Base-by-base conservation (phyloP, 2,888 invertebrate genomes). In the Idaea aversata region DNA sequence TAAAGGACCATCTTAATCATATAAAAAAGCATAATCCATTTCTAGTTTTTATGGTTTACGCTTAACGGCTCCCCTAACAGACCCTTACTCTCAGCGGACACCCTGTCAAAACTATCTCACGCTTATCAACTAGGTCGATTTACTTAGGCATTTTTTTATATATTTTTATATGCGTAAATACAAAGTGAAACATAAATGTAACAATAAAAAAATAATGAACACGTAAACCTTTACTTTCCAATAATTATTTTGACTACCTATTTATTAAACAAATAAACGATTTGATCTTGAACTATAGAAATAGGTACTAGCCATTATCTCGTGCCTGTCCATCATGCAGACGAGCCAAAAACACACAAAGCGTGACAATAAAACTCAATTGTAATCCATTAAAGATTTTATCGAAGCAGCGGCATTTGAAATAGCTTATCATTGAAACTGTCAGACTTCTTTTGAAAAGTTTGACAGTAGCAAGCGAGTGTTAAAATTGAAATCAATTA, bases 271-370 rank as follows among this genome's bases (percentile, higher is more conserved):
- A 66, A 63, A 59, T 62, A 61, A 67, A 67, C 62, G 64, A 65
- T 63, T 65, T 71, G 71, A 67, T 70, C 72, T 71, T 72, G 71
- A 71, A 71, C 71, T 72, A 64, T 70, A 61, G 2, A 34, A 65
- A 66, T 38, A 38, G 5, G 61, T 61, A 72, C 66, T 65, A 16
- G 59, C 61, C 65, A 70, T 68, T 67, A 61, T 70, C 63, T 69
- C 74, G 74, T 74, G 74, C 66, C 66, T 67, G 71, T 69, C 71
- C 65, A 65, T 71, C 72, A 69, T 66, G 64, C 47, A 66, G 69
- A 68, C 68, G 61, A 67, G 65, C 66, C 58, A 64, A 64, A 67
- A 67, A 35, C 15, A 7, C 15, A 64, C 58, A 65, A 65, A 70
- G 65, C 70, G 70, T 71, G 70, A 74, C 68, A 64, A 65, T 61